Evolutionary conservation across 2,888 invertebrate genomes (phyloP), one percentile per base, ranked within the genome.

Genomic region (Nezara viridula): DNA sequence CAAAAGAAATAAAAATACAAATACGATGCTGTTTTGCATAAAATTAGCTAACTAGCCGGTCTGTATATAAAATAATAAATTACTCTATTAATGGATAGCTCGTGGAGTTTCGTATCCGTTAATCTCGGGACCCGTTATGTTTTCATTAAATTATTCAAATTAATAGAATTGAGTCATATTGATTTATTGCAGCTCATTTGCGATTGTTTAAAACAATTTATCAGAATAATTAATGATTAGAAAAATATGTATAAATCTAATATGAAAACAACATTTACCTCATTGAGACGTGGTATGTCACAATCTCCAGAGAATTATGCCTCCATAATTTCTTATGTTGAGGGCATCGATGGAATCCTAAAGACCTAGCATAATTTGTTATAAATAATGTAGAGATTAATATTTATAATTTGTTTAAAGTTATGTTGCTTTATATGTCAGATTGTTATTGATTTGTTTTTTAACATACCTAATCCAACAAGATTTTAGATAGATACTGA

Each of bases 171-270:
- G 77, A 77, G 47, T n/a, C 81, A 2, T 12, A 81, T n/a, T 81
- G 81, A 81, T 81, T 81, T 81, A 81, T 81, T 0, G 44, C 2
- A 9, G 81, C 81, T 40, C 40, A 44, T 81, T 47, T 81, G 44
- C 44, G 44, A 81, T 81, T 81, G 44, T 81, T 81, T 81, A 44
- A 44, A 81, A 81, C 44, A 81, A 81, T 81, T 81, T 81, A 81
- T 44, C 44, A 81, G 6, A n/a, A 81, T 81, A 81, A 81, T 0
- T 47, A 47, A 81, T 32, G 81, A 81, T 40, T 44, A 81, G 44
- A 16, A 47, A 81, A n/a, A 81, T 44, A 81, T 81, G 24, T 40
- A 81, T 81, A 81, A 44, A 44, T 81, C 81, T 81, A 81, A 44
- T 47, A 24, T 4, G 81, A 44, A 40, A 47, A 81, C 44, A 81